Percentiles rank a stretch among this genome's conserved stretches.
Evolutionary conservation across 2,888 invertebrate species (phyloP).

Genomic region (Dusona sp.): DNA sequence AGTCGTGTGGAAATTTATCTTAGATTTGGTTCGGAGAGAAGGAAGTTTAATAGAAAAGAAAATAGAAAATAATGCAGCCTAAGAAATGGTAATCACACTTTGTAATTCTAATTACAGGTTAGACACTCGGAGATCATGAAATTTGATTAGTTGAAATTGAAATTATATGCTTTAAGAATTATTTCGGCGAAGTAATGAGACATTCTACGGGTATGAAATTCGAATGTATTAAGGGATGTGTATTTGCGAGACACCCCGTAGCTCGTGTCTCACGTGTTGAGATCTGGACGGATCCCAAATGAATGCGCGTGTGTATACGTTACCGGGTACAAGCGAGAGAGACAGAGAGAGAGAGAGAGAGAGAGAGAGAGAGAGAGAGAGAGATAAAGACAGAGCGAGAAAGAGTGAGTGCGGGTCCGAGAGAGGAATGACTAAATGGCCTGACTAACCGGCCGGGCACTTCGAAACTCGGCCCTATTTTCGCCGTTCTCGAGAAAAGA

Average conservation of each 20-base stretch:
- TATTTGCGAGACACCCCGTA: conserved; percentile 71
- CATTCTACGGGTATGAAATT: background rate
- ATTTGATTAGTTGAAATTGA: background rate
- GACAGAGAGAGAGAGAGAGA: conserved; percentile 26
- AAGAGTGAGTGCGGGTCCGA: conserved; percentile 54
- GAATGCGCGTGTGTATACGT: conserved; percentile 72
- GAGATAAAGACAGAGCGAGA: conserved; percentile 30
- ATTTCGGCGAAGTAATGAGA: background rate
- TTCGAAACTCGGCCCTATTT: conserved; percentile 79
- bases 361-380: conserved; percentile 30
- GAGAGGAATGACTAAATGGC: conserved; percentile 78
- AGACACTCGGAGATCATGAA: background rate
- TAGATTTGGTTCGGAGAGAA: background rate
- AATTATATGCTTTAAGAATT: background rate
- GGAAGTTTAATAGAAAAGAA: background rate
- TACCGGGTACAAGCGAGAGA: conserved; percentile 71
- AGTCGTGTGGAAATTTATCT: background rate
- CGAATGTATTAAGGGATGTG: conserved; percentile 20
- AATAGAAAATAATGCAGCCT: background rate
- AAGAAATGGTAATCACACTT: background rate
- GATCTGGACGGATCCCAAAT: conserved; percentile 79
- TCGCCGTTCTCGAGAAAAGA: conserved; percentile 70
- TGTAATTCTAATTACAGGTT: background rate
- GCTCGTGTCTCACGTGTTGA: conserved; percentile 74
- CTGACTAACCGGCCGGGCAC: conserved; percentile 78